Evolutionary conservation across 2,797 vertebrate genomes (phyloP), one percentile per base, ranked within the genome.

Genomic region (Tadarida brasiliensis): DNA sequence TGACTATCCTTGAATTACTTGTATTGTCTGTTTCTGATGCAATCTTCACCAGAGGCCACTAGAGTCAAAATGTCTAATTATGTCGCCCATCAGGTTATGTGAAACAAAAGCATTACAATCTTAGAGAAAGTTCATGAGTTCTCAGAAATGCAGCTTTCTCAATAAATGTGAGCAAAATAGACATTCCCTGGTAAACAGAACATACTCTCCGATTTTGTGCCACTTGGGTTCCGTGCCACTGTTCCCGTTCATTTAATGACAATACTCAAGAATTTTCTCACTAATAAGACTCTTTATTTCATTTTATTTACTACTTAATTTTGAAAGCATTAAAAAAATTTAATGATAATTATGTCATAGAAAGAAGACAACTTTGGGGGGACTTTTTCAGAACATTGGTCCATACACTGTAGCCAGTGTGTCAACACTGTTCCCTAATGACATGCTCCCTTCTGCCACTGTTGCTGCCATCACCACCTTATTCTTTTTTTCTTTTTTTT

Each of bases 1-100:
- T 71, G 83, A 87, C 83, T 92, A 88, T 80, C 30, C 68, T 68
- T 85, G 54, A 86, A 86, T 67, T 89, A 28, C 10, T 86, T 86
- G 51, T 71, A 70, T 93, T 56, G 11, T 73, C 35, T 33, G 56
- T 76, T 74, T 91, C 54, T 63, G 61, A 93, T 87, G 67, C 61
- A 51, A 70, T 80, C 71, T 59, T 87, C 77, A 19, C 61, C 51
- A 84, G 28, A 63, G 47, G 17, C 30, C 84, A 82, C 56, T 67
- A 67, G 24, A 85, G 59, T 59, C 61, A 87, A 86, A 94, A 83
- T 73, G 3, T 65, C 51, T 81, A 56, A 67, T 20, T 57, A 67
- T 51, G 59, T n/a, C 54, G 44, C 61, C 33, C 61, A 68, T 70
- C 16, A 81, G 57, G 61, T 91, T 80, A 91, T 47, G 4, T 81